Evolutionary conservation across 2,888 invertebrate genomes (phyloP).

Genomic region (Macrophya alboannulata): DNA sequence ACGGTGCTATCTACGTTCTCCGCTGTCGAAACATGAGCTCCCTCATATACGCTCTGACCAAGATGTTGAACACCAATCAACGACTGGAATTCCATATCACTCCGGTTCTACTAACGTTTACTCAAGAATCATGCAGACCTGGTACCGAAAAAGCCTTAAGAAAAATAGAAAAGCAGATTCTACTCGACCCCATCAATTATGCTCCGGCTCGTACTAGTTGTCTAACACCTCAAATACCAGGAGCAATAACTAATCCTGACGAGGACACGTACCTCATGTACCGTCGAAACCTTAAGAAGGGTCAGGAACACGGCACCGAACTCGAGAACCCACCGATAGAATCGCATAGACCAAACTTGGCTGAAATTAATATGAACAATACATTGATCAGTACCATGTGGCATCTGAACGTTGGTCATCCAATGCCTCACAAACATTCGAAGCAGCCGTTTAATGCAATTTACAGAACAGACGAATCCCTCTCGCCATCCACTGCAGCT

Average conservation of each 20-base stretch:
- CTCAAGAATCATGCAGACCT: conserved; percentile 62
- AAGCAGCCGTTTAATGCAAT: conserved; percentile 59
- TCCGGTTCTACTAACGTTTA: conserved; percentile 67
- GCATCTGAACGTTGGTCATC: conserved; percentile 70
- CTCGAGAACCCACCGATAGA: conserved; percentile 66
- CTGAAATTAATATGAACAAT: conserved; percentile 63
- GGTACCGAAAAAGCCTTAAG: conserved; percentile 53
- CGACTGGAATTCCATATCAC: conserved; percentile 70
- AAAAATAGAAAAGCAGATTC: conserved; percentile 63
- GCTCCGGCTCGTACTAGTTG: conserved; percentile 65
- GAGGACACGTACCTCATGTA: conserved; percentile 68
- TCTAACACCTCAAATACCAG: conserved; percentile 61
- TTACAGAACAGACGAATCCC: not conserved
- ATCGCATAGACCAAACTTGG: conserved; percentile 60
- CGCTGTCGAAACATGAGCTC: conserved; percentile 72
- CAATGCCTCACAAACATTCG: conserved; percentile 60
- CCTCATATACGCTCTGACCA: conserved; percentile 72
- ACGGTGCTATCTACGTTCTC: conserved; percentile 74
- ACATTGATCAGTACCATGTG: conserved; percentile 69
- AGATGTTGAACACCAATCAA: conserved; percentile 75
- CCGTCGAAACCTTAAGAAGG: conserved; percentile 64
- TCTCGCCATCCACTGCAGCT: not conserved
- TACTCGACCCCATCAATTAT: conserved; percentile 63
- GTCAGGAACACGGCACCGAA: conserved; percentile 61
- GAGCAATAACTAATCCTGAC: conserved; percentile 66